These are phyloP conservation scores for Eupithecia inturbata DNA, from an alignment of 2,888 invertebrate species.

Conservation along the genomic window DNA sequence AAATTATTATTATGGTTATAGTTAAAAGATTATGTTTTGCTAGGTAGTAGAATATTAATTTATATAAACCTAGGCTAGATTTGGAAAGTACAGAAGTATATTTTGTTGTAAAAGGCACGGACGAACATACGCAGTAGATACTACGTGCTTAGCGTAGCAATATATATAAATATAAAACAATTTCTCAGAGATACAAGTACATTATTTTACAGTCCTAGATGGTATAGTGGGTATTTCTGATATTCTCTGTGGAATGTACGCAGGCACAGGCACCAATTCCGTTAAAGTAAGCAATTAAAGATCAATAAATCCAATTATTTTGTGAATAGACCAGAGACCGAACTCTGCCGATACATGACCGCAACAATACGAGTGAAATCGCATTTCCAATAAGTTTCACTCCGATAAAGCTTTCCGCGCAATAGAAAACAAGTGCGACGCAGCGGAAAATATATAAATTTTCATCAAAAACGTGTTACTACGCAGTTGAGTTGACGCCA, in stretches of 20 bases:
- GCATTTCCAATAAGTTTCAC: slow-evolving; percentile 70
- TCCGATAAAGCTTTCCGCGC: slow-evolving; percentile 63
- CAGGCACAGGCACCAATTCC: not conserved
- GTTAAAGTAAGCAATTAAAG: not conserved
- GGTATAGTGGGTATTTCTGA: not conserved
- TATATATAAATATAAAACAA: not conserved
- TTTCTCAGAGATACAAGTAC: not conserved
- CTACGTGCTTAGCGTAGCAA: not conserved
- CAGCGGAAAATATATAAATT: slow-evolving; percentile 64
- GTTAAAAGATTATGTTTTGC: not conserved
- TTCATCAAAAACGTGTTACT: slow-evolving; percentile 63
- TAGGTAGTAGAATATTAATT: not conserved
- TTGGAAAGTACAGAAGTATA: not conserved
- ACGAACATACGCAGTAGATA: not conserved
- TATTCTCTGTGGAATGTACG: not conserved
- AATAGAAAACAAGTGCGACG: slow-evolving; percentile 68
- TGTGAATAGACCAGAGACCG: not conserved
- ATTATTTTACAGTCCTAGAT: not conserved
- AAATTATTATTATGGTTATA: not conserved
- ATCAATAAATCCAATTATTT: not conserved
- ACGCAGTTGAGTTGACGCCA: slow-evolving; percentile 58
- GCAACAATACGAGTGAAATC: slow-evolving; percentile 61
- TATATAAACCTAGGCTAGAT: not conserved
- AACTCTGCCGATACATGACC: not conserved
- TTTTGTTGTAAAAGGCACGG: not conserved